These are phyloP conservation scores for Cordilura impudica DNA, from an alignment of 2,888 invertebrate species.

Conservation along the genomic window DNA sequence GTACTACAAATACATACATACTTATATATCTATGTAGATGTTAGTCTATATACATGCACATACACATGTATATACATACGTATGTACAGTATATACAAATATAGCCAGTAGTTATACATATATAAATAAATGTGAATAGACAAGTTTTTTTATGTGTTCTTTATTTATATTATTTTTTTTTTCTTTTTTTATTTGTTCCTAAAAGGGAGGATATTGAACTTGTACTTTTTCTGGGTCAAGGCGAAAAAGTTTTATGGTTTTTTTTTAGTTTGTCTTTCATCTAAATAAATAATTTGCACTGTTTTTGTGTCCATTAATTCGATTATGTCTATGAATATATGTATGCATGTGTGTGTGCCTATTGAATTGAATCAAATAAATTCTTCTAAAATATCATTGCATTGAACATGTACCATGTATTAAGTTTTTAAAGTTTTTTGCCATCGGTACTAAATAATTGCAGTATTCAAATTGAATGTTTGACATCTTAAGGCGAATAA, in stretches of 20 bases:
- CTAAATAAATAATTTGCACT: slow-evolving; percentile 39
- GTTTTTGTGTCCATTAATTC: slow-evolving; percentile 6
- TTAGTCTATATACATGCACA: neutral
- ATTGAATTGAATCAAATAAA: too few species aligned
- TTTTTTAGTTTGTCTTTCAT: slow-evolving; percentile 28
- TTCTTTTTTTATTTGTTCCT: neutral
- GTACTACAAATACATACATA: neutral
- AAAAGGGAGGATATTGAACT: slow-evolving; percentile 57
- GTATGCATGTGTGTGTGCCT: too few species aligned
- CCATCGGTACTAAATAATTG: too few species aligned
- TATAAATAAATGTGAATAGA: slow-evolving; percentile 24
- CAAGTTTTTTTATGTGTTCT: slow-evolving; percentile 25
- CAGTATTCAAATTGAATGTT: too few species aligned
- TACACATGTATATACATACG: neutral
- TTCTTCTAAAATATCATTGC: too few species aligned
- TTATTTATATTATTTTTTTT: slow-evolving; percentile 32
- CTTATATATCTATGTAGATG: too few species aligned
- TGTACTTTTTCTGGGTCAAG: slow-evolving; percentile 59
- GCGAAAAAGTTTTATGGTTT: slow-evolving; percentile 50
- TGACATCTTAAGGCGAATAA: too few species aligned
- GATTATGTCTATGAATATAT: neutral
- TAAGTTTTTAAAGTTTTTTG: too few species aligned
- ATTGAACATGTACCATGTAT: too few species aligned
- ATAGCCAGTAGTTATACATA: neutral
- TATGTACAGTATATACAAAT: neutral